Base-by-base conservation (phyloP, 23 tunicate genomes). In the Corella eumyota region DNA sequence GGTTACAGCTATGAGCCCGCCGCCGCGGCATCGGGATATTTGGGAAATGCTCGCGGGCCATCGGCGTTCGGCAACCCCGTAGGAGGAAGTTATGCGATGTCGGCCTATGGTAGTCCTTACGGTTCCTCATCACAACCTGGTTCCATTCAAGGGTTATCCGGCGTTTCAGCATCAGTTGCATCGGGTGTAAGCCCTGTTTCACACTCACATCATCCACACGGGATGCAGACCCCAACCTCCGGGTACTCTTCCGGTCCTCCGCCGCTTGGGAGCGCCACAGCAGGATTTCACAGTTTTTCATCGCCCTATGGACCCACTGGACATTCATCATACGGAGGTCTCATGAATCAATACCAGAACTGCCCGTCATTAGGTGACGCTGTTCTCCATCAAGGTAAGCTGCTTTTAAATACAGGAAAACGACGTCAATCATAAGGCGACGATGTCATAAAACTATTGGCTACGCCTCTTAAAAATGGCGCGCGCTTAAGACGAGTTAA, bases 1-100 rank as follows among this genome's bases (percentile, higher is more conserved):
- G 80, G 94, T 46, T 84, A 84, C 72, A 70, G 68, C 70, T 84
- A 84, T 65, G 94, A 84, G 40, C 74, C 94, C 0, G 79, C 90
- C 21, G 76, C 94, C 25, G 73, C 94, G 20, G 83, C 83, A 28
- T 73, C 92, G 26, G 74, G 76, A 31, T 84, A 84, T 58, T 64
- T 84, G 45, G 73, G 81, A 38, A 84, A 75, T 53, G 64, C 84
- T 19, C 80, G 94, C 31, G 94, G 83, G 46, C 66, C 94, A 37
- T 69, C 94, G 36, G 32, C 81, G 24, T 84, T 84, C 57, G 94
- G 94, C 25, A 84, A 84, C 66, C 76, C 92, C 28, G 83, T 57
- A 2, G 73, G 59, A 30, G 72, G 83, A 25, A 76, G 94, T 20
- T 84, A 84, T 48, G 72, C 67, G 13, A 79, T 80, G 71, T 64